phyloP scores from a whole-genome alignment of 2,113 vertebrate species.

The Hemiscyllium ocellatum region DNA sequence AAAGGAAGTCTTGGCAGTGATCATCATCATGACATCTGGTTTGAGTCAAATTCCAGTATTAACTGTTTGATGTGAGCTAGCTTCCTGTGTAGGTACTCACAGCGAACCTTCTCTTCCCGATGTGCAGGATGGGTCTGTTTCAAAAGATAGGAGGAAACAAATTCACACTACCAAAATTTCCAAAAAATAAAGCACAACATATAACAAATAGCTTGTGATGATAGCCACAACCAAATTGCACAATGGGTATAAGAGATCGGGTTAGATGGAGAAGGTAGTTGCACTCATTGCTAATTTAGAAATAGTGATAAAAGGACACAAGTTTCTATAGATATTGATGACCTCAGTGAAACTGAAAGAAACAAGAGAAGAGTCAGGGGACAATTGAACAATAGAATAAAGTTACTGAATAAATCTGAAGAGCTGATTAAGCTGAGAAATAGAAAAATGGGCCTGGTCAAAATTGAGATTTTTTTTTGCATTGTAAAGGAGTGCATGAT shows the following conservation, averaged over 20 bases:
- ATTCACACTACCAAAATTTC: neutral
- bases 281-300: neutral
- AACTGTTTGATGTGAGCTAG: constrained; percentile 74
- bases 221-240: neutral
- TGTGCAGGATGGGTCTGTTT: constrained; percentile 67
- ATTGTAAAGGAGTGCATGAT: neutral
- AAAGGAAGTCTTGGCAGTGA: neutral
- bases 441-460: neutral
- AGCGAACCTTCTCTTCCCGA: constrained; percentile 70
- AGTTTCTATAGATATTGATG: neutral
- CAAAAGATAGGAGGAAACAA: constrained; percentile 28
- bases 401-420: neutral
- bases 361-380: neutral
- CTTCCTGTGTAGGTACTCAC: constrained; percentile 76
- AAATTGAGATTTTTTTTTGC: neutral
- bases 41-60: constrained; percentile 69
- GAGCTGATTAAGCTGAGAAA: neutral
- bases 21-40: constrained; percentile 33
- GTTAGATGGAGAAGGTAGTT: neutral
- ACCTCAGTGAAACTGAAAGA: neutral
- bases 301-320: neutral
- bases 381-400: too few species aligned
- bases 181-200: neutral
- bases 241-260: neutral
- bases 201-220: neutral